A percentile compares a stretch with the other conserved stretches of the same genome.
Conservation (phyloP, 1,140 invertebrate species). For the Drosophila obscura region DNA sequence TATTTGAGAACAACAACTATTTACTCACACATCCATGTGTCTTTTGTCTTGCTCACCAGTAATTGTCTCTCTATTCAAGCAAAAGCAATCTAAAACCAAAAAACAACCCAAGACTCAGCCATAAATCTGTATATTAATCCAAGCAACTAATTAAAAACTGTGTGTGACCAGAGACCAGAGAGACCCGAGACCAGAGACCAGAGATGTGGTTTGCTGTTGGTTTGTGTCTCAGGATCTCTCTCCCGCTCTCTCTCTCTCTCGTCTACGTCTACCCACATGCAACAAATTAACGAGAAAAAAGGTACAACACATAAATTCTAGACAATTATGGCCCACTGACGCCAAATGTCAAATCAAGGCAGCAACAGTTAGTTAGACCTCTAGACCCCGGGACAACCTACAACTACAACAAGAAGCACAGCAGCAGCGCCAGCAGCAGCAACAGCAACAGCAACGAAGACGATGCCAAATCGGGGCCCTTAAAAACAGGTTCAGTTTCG, state of each 20-base stretch:
- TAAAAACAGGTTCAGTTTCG: conserved; percentile 80
- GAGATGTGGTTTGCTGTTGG: conserved; percentile 1
- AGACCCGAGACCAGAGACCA: not conserved
- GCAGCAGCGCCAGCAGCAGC: not conserved
- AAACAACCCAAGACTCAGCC: conserved; percentile 33
- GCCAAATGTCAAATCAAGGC: conserved; percentile 83
- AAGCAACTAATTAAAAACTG: conserved; percentile 72
- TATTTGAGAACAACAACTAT: conserved; percentile 59
- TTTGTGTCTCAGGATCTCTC: conserved; percentile 32
- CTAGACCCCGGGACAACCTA: conserved; percentile 51
- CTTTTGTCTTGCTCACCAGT: conserved; percentile 83
- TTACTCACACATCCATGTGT: conserved; percentile 84
- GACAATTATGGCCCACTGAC: conserved; percentile 81
- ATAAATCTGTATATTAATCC: conserved; percentile 51
- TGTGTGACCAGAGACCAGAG: conserved; percentile 20
- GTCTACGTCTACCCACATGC: conserved; percentile 49
- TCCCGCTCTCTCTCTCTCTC: conserved; percentile 16
- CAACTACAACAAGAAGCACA: conserved; percentile 4
- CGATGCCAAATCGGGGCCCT: conserved; percentile 76
- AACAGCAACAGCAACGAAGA: conserved; percentile 11
- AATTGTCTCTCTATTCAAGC: conserved; percentile 51
- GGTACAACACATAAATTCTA: conserved; percentile 82
- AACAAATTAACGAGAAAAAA: conserved; percentile 77
- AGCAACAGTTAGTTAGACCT: conserved; percentile 80
- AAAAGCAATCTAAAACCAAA: conserved; percentile 12